A percentile compares a stretch with the other conserved stretches of the same genome.
Evolutionary conservation across 2,888 invertebrate genomes (phyloP).

Genomic region (Cephus pygmeus): DNA sequence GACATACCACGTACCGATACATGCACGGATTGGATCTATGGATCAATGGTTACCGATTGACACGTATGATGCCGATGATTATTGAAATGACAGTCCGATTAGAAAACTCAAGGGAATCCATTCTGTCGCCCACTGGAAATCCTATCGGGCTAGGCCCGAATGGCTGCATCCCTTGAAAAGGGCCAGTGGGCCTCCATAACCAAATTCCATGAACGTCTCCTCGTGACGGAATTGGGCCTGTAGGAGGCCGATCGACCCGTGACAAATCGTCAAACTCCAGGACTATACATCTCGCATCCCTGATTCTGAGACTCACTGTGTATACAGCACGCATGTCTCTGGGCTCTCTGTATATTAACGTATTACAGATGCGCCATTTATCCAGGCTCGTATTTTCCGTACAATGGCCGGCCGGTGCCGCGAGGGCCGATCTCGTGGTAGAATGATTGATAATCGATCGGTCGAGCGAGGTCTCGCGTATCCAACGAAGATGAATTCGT

Average conservation of each 20-base stretch:
- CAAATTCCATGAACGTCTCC: background rate
- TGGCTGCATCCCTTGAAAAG: background rate
- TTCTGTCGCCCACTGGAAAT: background rate
- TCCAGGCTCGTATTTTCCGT: slow-evolving; percentile 3
- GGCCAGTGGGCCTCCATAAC: background rate
- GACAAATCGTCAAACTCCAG: background rate
- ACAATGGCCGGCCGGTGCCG: background rate
- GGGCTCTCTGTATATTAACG: background rate
- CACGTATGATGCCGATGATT: background rate
- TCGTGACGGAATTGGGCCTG: background rate
- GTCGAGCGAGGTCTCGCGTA: slow-evolving; percentile 48
- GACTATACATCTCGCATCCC: background rate
- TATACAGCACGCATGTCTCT: background rate
- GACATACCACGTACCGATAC: background rate
- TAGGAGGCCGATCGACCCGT: background rate
- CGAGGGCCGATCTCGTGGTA: slow-evolving; percentile 6
- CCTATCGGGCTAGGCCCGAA: background rate
- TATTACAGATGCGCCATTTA: slow-evolving; percentile 9
- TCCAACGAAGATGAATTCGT: slow-evolving; percentile 60
- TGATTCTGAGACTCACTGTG: background rate
- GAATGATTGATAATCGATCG: slow-evolving; percentile 61
- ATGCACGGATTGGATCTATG: background rate
- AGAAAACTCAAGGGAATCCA: background rate
- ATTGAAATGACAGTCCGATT: background rate
- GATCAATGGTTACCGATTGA: background rate